Evolutionary conservation across 2,888 invertebrate genomes (phyloP), one percentile per base, ranked within the genome.

Genomic region (Minunthozetes semirufus): DNA sequence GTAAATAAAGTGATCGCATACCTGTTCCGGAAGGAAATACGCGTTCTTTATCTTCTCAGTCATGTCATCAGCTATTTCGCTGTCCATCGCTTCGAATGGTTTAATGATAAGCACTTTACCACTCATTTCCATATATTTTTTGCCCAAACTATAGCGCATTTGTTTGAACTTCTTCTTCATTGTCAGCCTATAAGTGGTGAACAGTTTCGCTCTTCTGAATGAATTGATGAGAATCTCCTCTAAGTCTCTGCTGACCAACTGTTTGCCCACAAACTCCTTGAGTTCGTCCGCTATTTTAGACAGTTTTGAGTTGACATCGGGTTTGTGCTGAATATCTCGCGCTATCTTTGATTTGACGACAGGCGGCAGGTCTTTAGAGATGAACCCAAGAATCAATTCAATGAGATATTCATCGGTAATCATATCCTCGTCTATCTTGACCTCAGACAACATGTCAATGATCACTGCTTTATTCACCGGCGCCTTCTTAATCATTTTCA

Each of bases 401-500:
- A 42, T 9, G 5, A 42, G 13, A 42, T 8, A 42, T 8, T 42
- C 11, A 42, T 42, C 42, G 13, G 68, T 8, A 27, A 48, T 42
- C 4, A 72, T 5, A 2, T 72, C 13, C 1, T 72, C 72, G 66
- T 72, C n/a, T 8, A 33, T 5, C 4, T 48, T 2, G 4, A 15
- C 15, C 11, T 19, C 63, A 46, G 33, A 15, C 8, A 33, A 33
- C 4, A 72, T 5, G 25, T 72, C 72, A 48, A 72, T 56, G 9
- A 72, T 48, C 2, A 48, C 72, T 5, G 4, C 63, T 19, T n/a
- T 85, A 61, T 86, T 85, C 78, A 86, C 84, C 82, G 94, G 92
- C 73, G 97, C 85, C 48, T 48, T 48, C 46, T 90, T 84, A 29
- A 92, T 92, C 89, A 98, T 96, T 85, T 97, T 96, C 82, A 94